phyloP scores from a whole-genome alignment of 2,888 invertebrate genomes.

The Halocaridina rubra region DNA sequence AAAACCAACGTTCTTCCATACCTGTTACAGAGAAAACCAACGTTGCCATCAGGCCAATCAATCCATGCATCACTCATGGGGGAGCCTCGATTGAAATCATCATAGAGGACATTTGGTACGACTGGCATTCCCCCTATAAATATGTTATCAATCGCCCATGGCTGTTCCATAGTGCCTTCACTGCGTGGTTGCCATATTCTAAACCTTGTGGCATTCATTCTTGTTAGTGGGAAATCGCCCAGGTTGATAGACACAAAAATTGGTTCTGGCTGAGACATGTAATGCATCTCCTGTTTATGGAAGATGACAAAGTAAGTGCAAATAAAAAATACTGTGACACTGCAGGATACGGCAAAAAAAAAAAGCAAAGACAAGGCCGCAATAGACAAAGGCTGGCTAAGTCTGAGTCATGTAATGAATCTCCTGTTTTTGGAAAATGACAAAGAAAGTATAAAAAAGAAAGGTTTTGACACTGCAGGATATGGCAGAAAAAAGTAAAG shows the following conservation, averaged over 20 bases:
- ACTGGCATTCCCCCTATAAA: slow-evolving; percentile 68
- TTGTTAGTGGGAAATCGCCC: slow-evolving; percentile 66
- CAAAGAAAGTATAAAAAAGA: too few relatives aligned
- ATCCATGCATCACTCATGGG: slow-evolving; percentile 67
- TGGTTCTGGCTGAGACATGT: slow-evolving; percentile 55
- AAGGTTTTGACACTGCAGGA: too few relatives aligned
- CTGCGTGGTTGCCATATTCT: slow-evolving; percentile 69
- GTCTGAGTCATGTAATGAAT: too few relatives aligned
- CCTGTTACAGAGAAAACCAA: slow-evolving; percentile 62
- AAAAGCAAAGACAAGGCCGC: too few relatives aligned
- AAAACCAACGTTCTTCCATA: too few relatives aligned
- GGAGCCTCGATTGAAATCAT: slow-evolving; percentile 66
- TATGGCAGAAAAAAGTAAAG: too few relatives aligned
- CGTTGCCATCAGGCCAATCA: slow-evolving; percentile 68
- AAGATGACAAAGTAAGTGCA: too few relatives aligned
- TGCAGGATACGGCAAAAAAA: too few relatives aligned
- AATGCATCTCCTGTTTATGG: slow-evolving; percentile 57
- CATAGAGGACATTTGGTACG: slow-evolving; percentile 66
- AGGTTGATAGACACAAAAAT: slow-evolving; percentile 66
- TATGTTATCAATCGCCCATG: slow-evolving; percentile 69
- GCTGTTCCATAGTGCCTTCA: slow-evolving; percentile 47
- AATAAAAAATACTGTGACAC: too few relatives aligned
- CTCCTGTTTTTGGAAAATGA: too few relatives aligned
- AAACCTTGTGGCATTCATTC: slow-evolving; percentile 68
- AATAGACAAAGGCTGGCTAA: too few relatives aligned